phyloP scores from a whole-genome alignment of 92 coral and sea anemone species.

The Muricea muricata region DNA sequence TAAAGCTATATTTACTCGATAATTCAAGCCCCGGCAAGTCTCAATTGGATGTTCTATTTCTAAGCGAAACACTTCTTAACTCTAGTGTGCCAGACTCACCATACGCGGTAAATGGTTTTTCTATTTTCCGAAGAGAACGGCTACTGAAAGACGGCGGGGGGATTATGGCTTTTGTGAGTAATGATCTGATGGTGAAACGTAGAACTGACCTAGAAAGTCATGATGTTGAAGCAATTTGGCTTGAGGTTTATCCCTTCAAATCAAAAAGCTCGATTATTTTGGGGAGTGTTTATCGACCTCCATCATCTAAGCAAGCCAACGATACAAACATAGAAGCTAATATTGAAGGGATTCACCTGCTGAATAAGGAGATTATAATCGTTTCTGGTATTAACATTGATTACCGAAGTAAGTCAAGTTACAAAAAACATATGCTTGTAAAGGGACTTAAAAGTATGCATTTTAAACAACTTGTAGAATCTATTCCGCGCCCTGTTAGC shows the following conservation, averaged over 20 bases:
- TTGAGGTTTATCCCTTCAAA: constrained; percentile 62
- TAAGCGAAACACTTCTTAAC: constrained; percentile 61
- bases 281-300: constrained; percentile 59
- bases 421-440: constrained; percentile 8
- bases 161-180: constrained; percentile 54
- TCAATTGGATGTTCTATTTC: constrained; percentile 55
- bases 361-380: constrained; percentile 16
- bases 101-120: constrained; percentile 56
- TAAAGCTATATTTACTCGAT: constrained; percentile 16
- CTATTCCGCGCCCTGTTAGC: constrained; percentile 25
- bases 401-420: neutral
- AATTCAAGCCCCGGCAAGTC: constrained; percentile 38
- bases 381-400: constrained; percentile 31
- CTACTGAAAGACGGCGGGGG: constrained; percentile 52
- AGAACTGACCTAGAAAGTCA: constrained; percentile 61
- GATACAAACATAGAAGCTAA: neutral
- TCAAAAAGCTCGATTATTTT: constrained; percentile 56
- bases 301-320: constrained; percentile 14
- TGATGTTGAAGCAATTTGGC: constrained; percentile 56
- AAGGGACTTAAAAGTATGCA: neutral
- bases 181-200: constrained; percentile 42
- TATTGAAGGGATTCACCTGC: constrained; percentile 12
- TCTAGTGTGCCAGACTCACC: constrained; percentile 38
- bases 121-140: constrained; percentile 57
- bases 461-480: constrained; percentile 31